These are phyloP conservation scores for Bovichtus diacanthus DNA, from an alignment of 2,797 vertebrate species.

Conservation along the genomic window DNA sequence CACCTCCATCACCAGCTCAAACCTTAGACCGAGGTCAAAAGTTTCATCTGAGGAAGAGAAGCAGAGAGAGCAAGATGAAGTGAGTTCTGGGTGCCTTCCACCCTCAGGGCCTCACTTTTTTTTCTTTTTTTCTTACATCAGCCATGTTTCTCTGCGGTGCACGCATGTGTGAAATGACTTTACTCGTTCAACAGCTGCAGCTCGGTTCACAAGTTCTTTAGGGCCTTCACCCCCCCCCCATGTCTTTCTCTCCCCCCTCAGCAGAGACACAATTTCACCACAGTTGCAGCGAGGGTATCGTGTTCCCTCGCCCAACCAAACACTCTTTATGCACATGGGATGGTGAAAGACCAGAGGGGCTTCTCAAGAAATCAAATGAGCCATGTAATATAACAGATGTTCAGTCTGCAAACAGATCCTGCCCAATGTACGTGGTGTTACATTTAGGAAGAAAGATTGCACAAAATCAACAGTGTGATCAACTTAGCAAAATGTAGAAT, in stretches of 20 bases:
- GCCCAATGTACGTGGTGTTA: slow-evolving; percentile 8
- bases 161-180: slow-evolving; percentile 56
- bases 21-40: slow-evolving; percentile 89
- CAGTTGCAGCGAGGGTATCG: slow-evolving; percentile 51
- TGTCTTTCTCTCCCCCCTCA: slow-evolving; percentile 9
- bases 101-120: slow-evolving; percentile 8
- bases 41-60: slow-evolving; percentile 86
- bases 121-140: background rate
- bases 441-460: background rate
- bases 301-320: slow-evolving; percentile 32
- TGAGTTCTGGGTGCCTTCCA: slow-evolving; percentile 12
- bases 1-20: slow-evolving; percentile 93
- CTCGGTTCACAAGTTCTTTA: slow-evolving; percentile 29
- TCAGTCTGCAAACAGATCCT: slow-evolving; percentile 26
- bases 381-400: slow-evolving; percentile 46
- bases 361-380: slow-evolving; percentile 43
- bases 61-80: slow-evolving; percentile 36
- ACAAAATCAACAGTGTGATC: background rate
- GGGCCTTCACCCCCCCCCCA: slow-evolving; percentile 13
- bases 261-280: slow-evolving; percentile 27
- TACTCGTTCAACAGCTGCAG: slow-evolving; percentile 63
- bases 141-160: slow-evolving; percentile 26
- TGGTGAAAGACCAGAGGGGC: slow-evolving; percentile 16
- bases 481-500: background rate
- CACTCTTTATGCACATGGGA: slow-evolving; percentile 1